phyloP scores from a whole-genome alignment of 2,888 invertebrate genomes.

The Cheiracanthium punctorium region DNA sequence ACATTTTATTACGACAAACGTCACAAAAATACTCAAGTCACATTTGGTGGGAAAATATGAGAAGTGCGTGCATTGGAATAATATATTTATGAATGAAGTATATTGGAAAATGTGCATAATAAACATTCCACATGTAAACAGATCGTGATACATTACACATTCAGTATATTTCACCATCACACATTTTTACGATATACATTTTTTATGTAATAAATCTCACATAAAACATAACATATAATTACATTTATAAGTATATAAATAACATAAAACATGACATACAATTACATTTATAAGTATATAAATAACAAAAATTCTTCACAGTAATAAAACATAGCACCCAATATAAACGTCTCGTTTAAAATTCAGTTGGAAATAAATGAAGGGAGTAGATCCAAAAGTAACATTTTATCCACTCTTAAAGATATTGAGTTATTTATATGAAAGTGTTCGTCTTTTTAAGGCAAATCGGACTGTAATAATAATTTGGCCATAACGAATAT shows the following conservation, averaged over 20 bases:
- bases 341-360: no score
- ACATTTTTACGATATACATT: background rate
- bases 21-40: background rate
- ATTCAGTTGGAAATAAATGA: no score
- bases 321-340: no score
- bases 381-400: no score
- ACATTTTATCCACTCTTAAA: no score
- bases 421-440: no score
- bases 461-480: no score
- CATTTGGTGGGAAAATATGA: slow-evolving; percentile 8
- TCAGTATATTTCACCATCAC: no score
- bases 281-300: background rate
- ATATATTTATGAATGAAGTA: background rate
- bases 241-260: no score
- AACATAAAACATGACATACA: background rate
- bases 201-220: no score
- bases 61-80: background rate
- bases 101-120: background rate
- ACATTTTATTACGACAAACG: background rate
- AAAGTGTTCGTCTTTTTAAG: no score
- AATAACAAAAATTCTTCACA: background rate
- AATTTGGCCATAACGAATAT: no score
- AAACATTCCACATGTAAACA: background rate
- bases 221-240: background rate
- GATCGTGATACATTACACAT: background rate